A percentile compares a stretch with the other conserved stretches of the same genome.
These are phyloP conservation scores for Vulpes ferrilata DNA, from an alignment of 2,113 vertebrate genomes.

Conservation along the genomic window DNA sequence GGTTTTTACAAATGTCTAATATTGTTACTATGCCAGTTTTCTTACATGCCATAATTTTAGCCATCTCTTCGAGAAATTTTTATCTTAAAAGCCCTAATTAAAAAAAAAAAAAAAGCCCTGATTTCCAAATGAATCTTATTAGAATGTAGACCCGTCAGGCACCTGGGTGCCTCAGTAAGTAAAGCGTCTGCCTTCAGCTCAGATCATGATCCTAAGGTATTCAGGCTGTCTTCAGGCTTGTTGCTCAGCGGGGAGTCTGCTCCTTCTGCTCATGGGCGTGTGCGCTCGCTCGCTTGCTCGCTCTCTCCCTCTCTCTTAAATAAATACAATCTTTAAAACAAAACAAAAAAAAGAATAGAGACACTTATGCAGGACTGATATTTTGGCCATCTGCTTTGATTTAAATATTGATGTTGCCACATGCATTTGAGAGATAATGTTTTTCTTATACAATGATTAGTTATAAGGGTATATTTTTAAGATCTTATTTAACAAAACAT, in stretches of 20 bases:
- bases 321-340: neutral
- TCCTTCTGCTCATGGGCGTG: neutral
- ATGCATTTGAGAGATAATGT: neutral
- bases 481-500: neutral
- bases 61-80: neutral
- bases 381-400: neutral
- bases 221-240: neutral
- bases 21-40: neutral
- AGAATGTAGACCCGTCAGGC: neutral
- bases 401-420: conserved; percentile 7
- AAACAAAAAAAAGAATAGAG: neutral
- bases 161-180: neutral
- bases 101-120: neutral
- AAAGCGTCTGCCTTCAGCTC: neutral
- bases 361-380: neutral
- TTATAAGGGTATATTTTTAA: neutral
- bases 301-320: neutral
- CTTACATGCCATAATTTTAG: neutral
- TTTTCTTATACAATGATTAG: neutral
- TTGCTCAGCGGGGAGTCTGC: neutral
- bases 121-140: conserved; percentile 9
- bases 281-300: too few relatives aligned
- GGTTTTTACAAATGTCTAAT: neutral
- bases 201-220: neutral
- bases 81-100: neutral